Evolutionary conservation across 2,797 vertebrate genomes (phyloP).

Genomic region (Peromyscus attwateri): DNA sequence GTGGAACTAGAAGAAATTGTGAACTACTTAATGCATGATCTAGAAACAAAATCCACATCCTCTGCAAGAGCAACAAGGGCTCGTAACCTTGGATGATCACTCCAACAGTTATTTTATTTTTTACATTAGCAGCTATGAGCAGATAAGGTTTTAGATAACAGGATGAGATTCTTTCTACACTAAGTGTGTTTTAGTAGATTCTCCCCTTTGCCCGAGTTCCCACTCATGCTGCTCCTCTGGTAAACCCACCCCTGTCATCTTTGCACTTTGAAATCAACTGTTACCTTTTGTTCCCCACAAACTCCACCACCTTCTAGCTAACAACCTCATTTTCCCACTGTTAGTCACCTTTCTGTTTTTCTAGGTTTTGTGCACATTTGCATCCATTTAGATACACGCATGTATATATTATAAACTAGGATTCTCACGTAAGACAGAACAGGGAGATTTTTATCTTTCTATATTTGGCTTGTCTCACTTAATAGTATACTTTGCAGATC

Average conservation of each 20-base stretch:
- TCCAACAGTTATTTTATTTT: no score
- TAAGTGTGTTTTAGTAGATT: neutral
- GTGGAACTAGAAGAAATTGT: no score
- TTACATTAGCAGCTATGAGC: no score
- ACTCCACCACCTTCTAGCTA: neutral
- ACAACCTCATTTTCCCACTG: neutral
- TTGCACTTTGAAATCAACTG: neutral
- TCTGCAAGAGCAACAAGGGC: no score
- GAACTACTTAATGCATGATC: no score
- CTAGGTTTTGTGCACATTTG: neutral
- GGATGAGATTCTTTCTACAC: neutral
- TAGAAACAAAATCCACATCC: no score
- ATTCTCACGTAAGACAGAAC: no score
- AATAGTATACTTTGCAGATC: neutral
- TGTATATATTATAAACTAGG: neutral
- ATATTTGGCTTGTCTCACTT: neutral
- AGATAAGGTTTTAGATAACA: neutral
- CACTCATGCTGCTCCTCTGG: no score
- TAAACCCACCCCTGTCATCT: neutral
- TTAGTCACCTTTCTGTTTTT: neutral
- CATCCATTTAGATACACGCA: neutral
- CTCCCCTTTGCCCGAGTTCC: neutral
- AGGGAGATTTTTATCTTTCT: no score
- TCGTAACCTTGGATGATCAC: no score
- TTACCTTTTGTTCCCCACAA: neutral